These are phyloP conservation scores for Helicoverpa zea DNA, from an alignment of 1,140 invertebrate species.

Conservation along the genomic window DNA sequence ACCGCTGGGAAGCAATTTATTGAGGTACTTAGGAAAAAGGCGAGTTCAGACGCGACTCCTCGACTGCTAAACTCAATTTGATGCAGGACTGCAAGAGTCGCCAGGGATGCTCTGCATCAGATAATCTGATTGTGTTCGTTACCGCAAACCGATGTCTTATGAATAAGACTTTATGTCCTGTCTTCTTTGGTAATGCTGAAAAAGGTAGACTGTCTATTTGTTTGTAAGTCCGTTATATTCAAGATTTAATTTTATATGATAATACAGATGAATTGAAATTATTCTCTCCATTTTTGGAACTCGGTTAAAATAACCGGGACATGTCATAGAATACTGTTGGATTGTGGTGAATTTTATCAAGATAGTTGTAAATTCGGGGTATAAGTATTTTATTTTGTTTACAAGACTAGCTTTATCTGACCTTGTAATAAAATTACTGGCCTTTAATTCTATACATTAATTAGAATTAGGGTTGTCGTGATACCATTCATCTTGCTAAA, in stretches of 20 bases:
- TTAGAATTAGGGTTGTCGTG: neutral
- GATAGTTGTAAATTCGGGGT: too few species aligned
- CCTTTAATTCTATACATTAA: neutral
- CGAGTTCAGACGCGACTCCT: constrained; percentile 10
- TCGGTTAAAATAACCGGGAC: too few species aligned
- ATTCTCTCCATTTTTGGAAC: too few species aligned
- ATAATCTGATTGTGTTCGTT: constrained; percentile 14
- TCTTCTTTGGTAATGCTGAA: neutral
- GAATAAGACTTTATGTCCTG: neutral
- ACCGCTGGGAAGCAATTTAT: neutral
- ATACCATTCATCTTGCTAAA: neutral
- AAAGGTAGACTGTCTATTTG: too few species aligned
- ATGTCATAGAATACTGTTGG: too few species aligned
- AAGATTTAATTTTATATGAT: too few species aligned
- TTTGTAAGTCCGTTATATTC: too few species aligned
- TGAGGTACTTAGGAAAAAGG: neutral
- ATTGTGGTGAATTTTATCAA: too few species aligned
- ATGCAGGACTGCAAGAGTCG: neutral
- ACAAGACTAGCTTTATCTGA: too few species aligned
- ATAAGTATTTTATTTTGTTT: too few species aligned
- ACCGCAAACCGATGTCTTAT: neutral
- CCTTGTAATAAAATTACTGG: too few species aligned
- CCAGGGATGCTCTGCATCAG: neutral
- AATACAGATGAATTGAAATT: too few species aligned
- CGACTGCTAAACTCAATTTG: constrained; percentile 21